Evolutionary conservation across 2,797 vertebrate species (phyloP).

Genomic region (Gobio occitaniae): DNA sequence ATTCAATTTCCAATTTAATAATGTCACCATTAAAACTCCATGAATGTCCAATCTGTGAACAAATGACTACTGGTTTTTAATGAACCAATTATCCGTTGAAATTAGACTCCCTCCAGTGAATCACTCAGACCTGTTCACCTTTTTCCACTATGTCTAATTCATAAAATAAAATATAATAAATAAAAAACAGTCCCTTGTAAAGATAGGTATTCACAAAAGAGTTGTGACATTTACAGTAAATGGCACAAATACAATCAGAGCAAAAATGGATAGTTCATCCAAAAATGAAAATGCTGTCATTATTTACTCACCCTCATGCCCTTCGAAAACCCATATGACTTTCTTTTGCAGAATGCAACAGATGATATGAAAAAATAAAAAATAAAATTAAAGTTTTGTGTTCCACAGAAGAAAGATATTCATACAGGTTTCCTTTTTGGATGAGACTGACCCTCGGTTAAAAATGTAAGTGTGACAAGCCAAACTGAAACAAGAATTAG

Average conservation of each 20-base stretch:
- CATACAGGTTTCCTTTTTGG: neutral
- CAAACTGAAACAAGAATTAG: neutral
- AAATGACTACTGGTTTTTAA: no score
- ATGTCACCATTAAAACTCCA: no score
- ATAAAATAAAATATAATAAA: neutral
- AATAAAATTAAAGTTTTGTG: no score
- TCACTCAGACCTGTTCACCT: neutral
- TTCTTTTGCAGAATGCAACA: neutral
- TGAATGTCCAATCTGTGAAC: no score
- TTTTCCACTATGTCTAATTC: neutral
- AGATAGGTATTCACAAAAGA: neutral
- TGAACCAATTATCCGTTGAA: neutral
- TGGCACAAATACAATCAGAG: neutral
- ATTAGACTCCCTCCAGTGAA: neutral
- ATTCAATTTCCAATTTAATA: no score
- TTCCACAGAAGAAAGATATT: neutral
- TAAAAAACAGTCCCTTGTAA: neutral
- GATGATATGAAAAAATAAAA: neutral
- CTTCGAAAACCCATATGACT: neutral
- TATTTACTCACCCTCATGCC: neutral
- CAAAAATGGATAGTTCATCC: neutral
- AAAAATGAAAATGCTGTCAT: neutral
- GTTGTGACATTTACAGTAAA: neutral
- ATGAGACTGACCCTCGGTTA: neutral
- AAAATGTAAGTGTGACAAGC: neutral